These are phyloP conservation scores for Mastacembelus armatus DNA, from an alignment of 2,797 vertebrate genomes.

Conservation along the genomic window DNA sequence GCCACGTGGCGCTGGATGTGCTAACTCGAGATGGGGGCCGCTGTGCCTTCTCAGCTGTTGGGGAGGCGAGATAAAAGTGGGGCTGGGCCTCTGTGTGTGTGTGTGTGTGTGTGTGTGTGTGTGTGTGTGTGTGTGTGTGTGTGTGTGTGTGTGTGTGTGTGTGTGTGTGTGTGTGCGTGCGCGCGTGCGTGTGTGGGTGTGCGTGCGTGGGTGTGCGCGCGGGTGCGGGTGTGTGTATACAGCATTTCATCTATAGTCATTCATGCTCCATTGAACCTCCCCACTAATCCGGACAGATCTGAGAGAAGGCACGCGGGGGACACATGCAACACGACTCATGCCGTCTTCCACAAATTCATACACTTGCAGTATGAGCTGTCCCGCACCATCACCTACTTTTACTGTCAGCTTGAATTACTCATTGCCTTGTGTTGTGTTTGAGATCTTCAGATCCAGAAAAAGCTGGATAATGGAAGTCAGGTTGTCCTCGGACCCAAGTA, in stretches of 20 bases:
- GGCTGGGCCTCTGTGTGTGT: conserved; percentile 1
- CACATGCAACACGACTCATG: conserved; percentile 57
- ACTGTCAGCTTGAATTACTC: conserved; percentile 1
- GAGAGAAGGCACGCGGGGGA: conserved; percentile 37
- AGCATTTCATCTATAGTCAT: conserved; percentile 41
- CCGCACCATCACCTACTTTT: conserved; percentile 18
- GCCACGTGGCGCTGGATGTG: conserved; percentile 64
- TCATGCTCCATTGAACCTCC: conserved; percentile 19
- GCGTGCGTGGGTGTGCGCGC: conserved; percentile 9
- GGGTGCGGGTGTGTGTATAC: background rate
- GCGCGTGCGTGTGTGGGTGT: conserved; percentile 1
- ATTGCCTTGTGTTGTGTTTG: background rate
- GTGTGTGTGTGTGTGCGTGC: too few relatives aligned
- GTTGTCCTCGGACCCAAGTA: conserved; percentile 10
- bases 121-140: conserved; percentile 8
- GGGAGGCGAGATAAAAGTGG: background rate
- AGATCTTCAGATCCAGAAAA: conserved; percentile 27
- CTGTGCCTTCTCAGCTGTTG: conserved; percentile 71
- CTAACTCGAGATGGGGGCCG: conserved; percentile 45
- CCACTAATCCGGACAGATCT: conserved; percentile 61
- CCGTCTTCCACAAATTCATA: conserved; percentile 32
- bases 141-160: too few relatives aligned
- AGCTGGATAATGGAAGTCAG: conserved; percentile 31
- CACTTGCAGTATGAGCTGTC: conserved; percentile 38
- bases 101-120: background rate